Evolutionary conservation across 2,797 vertebrate genomes (phyloP).

Genomic region (Buphagus erythrorhynchus): DNA sequence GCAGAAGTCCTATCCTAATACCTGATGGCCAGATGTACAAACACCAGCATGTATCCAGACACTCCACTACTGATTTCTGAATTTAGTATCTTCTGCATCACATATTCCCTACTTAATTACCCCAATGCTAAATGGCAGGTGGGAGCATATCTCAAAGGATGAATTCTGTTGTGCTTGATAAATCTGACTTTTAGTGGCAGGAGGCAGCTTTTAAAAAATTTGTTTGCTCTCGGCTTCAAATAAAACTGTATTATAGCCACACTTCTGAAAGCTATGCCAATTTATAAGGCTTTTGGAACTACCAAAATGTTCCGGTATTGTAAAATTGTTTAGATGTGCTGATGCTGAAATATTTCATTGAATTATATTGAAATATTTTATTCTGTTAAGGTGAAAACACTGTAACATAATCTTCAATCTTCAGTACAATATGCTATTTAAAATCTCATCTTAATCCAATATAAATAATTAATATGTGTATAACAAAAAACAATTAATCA

Average conservation of each 20-base stretch:
- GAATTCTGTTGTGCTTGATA: neutral
- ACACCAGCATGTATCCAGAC: neutral
- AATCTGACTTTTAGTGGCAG: neutral
- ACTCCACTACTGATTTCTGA: neutral
- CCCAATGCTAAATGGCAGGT: neutral
- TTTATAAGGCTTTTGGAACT: neutral
- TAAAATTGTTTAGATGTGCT: neutral
- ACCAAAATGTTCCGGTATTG: neutral
- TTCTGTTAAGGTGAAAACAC: neutral
- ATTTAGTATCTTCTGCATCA: neutral
- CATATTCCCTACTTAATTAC: neutral
- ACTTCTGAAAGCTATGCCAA: neutral
- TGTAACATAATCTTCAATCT: neutral
- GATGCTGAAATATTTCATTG: neutral
- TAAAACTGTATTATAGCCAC: neutral
- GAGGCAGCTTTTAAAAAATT: neutral
- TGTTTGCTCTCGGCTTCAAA: neutral
- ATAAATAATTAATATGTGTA: neutral
- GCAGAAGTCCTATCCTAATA: neutral
- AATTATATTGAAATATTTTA: neutral
- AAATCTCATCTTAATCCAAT: neutral
- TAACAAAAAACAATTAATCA: constrained; percentile 4
- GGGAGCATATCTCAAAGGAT: neutral
- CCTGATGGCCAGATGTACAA: neutral
- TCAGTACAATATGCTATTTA: neutral